Evolutionary conservation across 2,888 invertebrate genomes (phyloP).

Genomic region (Hyles lineata): DNA sequence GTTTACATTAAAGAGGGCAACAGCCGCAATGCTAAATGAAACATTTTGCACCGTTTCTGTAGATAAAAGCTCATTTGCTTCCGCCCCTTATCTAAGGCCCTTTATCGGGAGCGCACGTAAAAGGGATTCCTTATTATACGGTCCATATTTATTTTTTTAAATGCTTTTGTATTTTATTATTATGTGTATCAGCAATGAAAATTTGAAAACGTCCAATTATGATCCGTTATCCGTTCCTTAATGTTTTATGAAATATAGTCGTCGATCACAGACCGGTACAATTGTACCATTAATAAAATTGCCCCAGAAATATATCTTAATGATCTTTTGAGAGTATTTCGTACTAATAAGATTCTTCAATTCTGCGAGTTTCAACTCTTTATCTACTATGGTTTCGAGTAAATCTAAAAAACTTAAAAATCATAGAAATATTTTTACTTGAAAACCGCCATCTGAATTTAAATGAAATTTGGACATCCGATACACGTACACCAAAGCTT

Average conservation of each 20-base stretch:
- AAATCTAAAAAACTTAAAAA: too few relatives aligned
- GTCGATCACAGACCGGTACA: too few relatives aligned
- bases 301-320: too few relatives aligned
- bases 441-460: too few relatives aligned
- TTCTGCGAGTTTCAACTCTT: too few relatives aligned
- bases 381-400: too few relatives aligned
- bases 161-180: conserved; percentile 42
- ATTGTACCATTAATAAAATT: neutral
- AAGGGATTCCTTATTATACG: conserved; percentile 49
- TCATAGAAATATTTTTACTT: too few relatives aligned
- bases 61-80: conserved; percentile 69
- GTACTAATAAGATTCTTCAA: too few relatives aligned
- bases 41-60: conserved; percentile 62
- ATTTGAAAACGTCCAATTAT: neutral
- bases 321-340: too few relatives aligned
- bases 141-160: conserved; percentile 45
- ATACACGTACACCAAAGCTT: too few relatives aligned
- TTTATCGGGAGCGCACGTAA: conserved; percentile 55
- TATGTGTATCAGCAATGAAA: conserved; percentile 27
- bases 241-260: neutral
- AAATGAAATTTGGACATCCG: too few relatives aligned
- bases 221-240: conserved; percentile 20
- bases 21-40: conserved; percentile 50
- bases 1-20: conserved; percentile 59
- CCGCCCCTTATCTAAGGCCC: conserved; percentile 54